phyloP scores from a whole-genome alignment of 2,888 invertebrate species.

The Microctonus brassicae region DNA sequence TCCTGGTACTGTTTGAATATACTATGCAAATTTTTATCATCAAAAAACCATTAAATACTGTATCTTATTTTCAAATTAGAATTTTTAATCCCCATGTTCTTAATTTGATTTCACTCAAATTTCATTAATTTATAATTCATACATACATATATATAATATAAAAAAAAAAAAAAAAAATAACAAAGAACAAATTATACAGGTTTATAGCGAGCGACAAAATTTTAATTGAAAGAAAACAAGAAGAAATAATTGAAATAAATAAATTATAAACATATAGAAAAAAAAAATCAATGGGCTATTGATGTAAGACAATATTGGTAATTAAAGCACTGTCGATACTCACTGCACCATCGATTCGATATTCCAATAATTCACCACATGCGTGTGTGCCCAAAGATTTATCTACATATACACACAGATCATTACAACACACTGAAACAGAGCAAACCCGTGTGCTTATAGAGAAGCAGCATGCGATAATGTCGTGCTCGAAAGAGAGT shows the following conservation, averaged over 20 bases:
- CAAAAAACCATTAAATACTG: conserved; percentile 31
- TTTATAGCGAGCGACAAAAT: too few species aligned
- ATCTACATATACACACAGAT: conserved; percentile 31
- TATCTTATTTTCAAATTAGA: conserved; percentile 22
- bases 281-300: neutral
- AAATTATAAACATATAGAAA: neutral
- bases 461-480: conserved; percentile 62
- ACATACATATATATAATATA: neutral
- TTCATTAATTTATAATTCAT: neutral
- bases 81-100: neutral
- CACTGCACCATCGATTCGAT: conserved; percentile 57
- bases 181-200: too few species aligned
- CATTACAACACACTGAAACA: neutral
- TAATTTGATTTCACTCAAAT: neutral
- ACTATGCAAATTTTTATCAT: conserved; percentile 32
- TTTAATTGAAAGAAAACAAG: neutral
- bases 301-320: neutral
- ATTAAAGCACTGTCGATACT: neutral
- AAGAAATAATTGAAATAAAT: neutral
- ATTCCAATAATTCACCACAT: conserved; percentile 67
- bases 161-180: neutral
- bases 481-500: neutral
- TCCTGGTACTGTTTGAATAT: neutral
- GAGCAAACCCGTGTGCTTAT: conserved; percentile 52
- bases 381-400: conserved; percentile 38